Evolutionary conservation across 2,797 vertebrate species (phyloP).

Genomic region (Monodelphis domestica): DNA sequence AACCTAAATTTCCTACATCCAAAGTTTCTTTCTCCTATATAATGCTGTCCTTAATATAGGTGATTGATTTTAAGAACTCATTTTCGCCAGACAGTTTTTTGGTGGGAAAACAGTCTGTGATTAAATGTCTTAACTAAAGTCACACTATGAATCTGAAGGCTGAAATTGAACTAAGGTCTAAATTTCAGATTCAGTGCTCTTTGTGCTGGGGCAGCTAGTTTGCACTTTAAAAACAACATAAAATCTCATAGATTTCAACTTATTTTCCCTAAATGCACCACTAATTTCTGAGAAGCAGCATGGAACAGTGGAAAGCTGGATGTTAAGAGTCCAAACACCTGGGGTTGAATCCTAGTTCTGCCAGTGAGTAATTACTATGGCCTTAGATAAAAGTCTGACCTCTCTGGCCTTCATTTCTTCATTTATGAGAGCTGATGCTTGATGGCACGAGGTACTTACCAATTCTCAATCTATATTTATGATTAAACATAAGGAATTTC

Average conservation of each 20-base stretch:
- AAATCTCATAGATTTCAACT: background rate
- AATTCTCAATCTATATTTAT: background rate
- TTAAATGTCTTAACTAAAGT: background rate
- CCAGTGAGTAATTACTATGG: background rate
- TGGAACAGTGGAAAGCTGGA: background rate
- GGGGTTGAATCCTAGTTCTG: background rate
- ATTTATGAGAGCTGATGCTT: background rate
- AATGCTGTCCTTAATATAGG: background rate
- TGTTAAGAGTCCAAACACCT: background rate
- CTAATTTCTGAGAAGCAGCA: background rate
- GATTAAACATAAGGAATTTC: background rate
- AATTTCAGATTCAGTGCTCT: background rate
- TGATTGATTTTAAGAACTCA: background rate
- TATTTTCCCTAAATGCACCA: background rate
- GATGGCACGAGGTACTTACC: background rate
- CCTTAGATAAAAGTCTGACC: background rate
- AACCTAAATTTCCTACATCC: background rate
- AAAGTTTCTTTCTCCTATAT: background rate
- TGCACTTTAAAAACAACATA: background rate
- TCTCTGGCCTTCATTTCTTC: background rate
- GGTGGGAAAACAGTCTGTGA: too few species aligned
- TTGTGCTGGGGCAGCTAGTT: background rate
- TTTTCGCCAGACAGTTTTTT: too few species aligned
- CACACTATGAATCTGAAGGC: background rate
- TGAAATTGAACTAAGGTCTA: background rate